phyloP scores from a whole-genome alignment of 2,888 invertebrate species.

The Plebejus melissa region DNA sequence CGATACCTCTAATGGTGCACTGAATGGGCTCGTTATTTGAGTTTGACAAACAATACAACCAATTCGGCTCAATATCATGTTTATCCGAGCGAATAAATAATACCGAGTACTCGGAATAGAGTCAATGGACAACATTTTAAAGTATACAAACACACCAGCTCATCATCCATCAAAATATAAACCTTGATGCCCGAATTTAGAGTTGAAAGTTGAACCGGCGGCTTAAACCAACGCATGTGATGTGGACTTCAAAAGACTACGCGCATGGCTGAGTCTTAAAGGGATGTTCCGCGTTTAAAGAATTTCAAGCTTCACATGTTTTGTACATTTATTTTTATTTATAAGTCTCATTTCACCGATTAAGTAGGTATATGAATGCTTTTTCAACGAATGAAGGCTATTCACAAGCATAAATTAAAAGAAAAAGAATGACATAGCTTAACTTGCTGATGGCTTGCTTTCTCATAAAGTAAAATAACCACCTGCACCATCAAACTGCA shows the following conservation, averaged over 20 bases:
- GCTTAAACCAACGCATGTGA: slow-evolving; percentile 58
- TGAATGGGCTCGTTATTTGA: slow-evolving; percentile 27
- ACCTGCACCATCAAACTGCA: not conserved
- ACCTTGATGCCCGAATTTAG: slow-evolving; percentile 29
- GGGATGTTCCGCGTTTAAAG: slow-evolving; percentile 38
- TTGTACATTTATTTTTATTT: slow-evolving; percentile 9
- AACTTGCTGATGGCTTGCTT: not conserved
- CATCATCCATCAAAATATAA: slow-evolving; percentile 27
- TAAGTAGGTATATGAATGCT: not conserved
- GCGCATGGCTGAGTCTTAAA: slow-evolving; percentile 54
- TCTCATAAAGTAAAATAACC: not conserved
- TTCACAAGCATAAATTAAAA: slow-evolving; percentile 22
- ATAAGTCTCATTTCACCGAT: slow-evolving; percentile 6
- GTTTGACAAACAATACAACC: slow-evolving; percentile 31
- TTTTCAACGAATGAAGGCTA: not conserved
- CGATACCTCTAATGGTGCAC: slow-evolving; percentile 5
- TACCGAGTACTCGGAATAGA: slow-evolving; percentile 43
- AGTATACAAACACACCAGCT: slow-evolving; percentile 42
- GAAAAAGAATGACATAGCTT: not conserved
- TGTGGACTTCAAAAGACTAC: slow-evolving; percentile 64
- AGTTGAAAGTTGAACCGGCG: slow-evolving; percentile 26
- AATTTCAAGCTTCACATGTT: slow-evolving; percentile 19
- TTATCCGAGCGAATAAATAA: slow-evolving; percentile 47
- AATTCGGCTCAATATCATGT: slow-evolving; percentile 38
- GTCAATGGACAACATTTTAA: slow-evolving; percentile 44